Evolutionary conservation across 1,140 invertebrate species (phyloP).

Genomic region (Drosophila mauritiana): DNA sequence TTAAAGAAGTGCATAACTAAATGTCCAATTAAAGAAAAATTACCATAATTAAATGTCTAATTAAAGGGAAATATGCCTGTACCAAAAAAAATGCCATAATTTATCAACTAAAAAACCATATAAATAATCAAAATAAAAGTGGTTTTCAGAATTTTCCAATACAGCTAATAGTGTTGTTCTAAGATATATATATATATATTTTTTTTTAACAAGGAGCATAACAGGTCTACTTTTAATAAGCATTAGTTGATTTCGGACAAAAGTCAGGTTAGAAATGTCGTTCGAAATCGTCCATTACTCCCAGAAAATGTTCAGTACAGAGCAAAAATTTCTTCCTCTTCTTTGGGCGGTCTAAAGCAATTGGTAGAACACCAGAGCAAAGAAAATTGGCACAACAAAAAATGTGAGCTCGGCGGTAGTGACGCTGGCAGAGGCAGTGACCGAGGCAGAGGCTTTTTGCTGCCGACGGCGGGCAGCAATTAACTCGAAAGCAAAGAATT

Average conservation of each 20-base stretch:
- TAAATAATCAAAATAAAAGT: not conserved
- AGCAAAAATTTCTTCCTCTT: conserved; percentile 21
- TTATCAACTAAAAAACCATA: conserved; percentile 22
- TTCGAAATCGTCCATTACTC: conserved; percentile 14
- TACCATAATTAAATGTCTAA: not conserved
- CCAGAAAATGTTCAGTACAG: not conserved
- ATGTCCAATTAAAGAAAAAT: not conserved
- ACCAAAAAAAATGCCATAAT: conserved; percentile 8
- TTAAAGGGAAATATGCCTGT: not conserved
- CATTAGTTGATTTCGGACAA: not conserved
- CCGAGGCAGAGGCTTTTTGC: conserved; percentile 36
- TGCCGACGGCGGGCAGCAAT: conserved; percentile 59
- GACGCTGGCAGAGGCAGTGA: conserved; percentile 35
- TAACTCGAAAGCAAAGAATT: conserved; percentile 83
- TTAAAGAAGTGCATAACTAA: conserved; percentile 3
- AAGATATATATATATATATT: no score
- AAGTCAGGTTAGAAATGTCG: not conserved
- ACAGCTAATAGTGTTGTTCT: no score
- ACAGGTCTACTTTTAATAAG: no score
- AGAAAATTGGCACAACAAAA: conserved; percentile 75
- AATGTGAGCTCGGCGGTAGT: conserved; percentile 13
- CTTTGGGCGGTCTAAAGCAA: conserved; percentile 49
- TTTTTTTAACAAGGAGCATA: no score
- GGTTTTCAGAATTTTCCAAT: not conserved
- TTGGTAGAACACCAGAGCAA: conserved; percentile 51